Evolutionary conservation across 30 jellyfish, hydroid and myxozoan genomes (phyloP).

Genomic region (Morbakka virulenta): DNA sequence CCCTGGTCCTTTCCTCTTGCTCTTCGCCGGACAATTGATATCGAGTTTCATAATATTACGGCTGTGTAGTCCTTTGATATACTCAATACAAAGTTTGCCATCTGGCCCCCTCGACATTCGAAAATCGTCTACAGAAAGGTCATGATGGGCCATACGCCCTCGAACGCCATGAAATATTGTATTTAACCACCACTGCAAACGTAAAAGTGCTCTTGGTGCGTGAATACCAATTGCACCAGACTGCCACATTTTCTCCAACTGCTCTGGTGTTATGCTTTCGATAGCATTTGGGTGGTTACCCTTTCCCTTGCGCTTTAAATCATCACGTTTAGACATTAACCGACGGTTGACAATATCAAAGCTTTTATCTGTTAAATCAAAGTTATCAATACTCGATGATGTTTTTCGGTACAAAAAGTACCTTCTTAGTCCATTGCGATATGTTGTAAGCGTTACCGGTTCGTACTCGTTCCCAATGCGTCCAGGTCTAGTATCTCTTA

Average conservation of each 20-base stretch:
- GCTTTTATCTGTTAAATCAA: conserved; percentile 91
- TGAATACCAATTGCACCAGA: conserved; percentile 97
- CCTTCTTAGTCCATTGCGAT: conserved; percentile 93
- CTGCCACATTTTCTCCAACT: conserved; percentile 97
- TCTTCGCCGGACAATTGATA: conserved; percentile 29
- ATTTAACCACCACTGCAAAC: conserved; percentile 95
- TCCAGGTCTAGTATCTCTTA: conserved; percentile 98
- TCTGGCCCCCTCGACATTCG: conserved; percentile 73
- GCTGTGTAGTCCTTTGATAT: conserved; percentile 56
- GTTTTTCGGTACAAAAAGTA: conserved; percentile 85
- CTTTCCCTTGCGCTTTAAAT: conserved; percentile 90
- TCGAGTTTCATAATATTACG: conserved; percentile 40
- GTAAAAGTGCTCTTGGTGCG: conserved; percentile 95
- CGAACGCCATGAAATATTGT: conserved; percentile 94
- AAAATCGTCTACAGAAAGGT: conserved; percentile 81
- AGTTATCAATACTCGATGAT: conserved; percentile 96
- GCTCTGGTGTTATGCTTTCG: conserved; percentile 96
- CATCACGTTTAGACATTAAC: conserved; percentile 88
- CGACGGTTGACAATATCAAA: conserved; percentile 92
- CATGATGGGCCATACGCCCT: conserved; percentile 99
- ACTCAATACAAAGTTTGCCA: conserved; percentile 89
- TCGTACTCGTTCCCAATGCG: conserved; percentile 97
- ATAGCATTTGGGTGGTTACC: conserved; percentile 98
- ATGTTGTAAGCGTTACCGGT: conserved; percentile 97
- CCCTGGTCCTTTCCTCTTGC: conserved; percentile 83